Evolutionary conservation across 2,113 vertebrate species (phyloP), one percentile per base, ranked within the genome.

Genomic region (Synchiropus splendidus): DNA sequence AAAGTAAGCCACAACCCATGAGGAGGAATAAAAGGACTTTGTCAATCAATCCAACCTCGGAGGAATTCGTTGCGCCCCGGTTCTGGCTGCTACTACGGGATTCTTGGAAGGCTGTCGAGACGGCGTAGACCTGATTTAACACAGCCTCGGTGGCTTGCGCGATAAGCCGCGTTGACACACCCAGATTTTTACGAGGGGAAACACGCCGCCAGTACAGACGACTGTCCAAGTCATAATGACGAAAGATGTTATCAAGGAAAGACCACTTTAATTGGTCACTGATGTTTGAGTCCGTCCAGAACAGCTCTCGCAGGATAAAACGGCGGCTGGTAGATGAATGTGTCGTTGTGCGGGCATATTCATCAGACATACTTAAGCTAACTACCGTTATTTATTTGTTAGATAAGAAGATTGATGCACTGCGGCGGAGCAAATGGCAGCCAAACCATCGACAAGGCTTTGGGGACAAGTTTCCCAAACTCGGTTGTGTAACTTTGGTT

Each of bases 201-300:
- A 75, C 64, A 70, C 74, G 72, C 62, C 78, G 70, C 77, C 59
- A 77, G 65, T 69, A 68, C 67, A 8, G 8, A 66, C 58, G 74
- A 78, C 80, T 84, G 76, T 67, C 68, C 57, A 67, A 67, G 58
- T 72, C 58, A 62, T 80, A 76, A 77, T 69, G 72, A 70, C 63
- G 72, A 38, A 55, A 77, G 78, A 82, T 85, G 51, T 67, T 82
- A 80, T 83, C 72, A 75, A 73, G 75, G 58, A 70, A 61, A 49
- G 65, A 71, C 61, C 30, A 31, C 34, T 47, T 67, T 85, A 85
- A 84, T 81, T 76, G 67, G 64, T 80, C 67, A 62, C 81, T 61
- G 74, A 80, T 86, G 78, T 81, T 83, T 77, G 71, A 65, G 64
- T 53, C 59, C 51, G 61, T 61, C 51, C 47, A 44, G 45, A 27